Base-by-base conservation (phyloP, 2,797 vertebrate species). In the Peromyscus aztecus region DNA sequence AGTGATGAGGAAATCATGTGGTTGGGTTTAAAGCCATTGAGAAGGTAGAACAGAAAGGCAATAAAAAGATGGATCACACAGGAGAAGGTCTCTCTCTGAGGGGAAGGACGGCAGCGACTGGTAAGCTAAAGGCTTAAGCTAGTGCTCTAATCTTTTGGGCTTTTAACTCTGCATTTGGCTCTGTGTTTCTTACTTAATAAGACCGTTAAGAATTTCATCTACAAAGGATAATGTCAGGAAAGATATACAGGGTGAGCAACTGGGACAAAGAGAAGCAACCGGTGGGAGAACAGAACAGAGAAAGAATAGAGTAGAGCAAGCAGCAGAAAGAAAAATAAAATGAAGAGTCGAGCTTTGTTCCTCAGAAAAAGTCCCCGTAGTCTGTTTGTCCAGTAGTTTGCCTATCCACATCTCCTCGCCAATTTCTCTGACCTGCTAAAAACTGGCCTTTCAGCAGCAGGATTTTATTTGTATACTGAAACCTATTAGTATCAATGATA, bases 401-500 rank as follows among this genome's bases (percentile, higher is more conserved):
- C 67, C 67, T 69, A n/a, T 16, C 17, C 67, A 69, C 6, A 69
- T 34, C 14, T 69, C 34, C 67, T 69, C 34, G n/a, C 67, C 17
- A 69, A 17, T 19, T 69, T 69, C 67, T 69, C 34, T n/a, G 67
- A n/a, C 31, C 31, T n/a, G 34, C 16, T 69, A 7, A 34, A 69
- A 69, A 34, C 34, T 69, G 34, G 34, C 31, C 16, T n/a, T 69
- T n/a, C 67, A 69, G 17, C 34, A 69, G 16, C 34, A 34, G 6
- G 14, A 69, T 91, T 87, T 90, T n/a, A 52, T 61, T 93, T 82
- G 71, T 82, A 40, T 78, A 40, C n/a, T 55, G 40, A 91, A 96
- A 91, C 24, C 37, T 55, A 43, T 71, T 0, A 37, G 11, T 4
- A 91, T 71, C 75, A 83, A 2, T 37, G 57, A 76, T 11, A 81